Percentiles rank a stretch among this genome's conserved stretches.
phyloP scores from a whole-genome alignment of 2,113 vertebrate genomes.

The Cervus canadensis region DNA sequence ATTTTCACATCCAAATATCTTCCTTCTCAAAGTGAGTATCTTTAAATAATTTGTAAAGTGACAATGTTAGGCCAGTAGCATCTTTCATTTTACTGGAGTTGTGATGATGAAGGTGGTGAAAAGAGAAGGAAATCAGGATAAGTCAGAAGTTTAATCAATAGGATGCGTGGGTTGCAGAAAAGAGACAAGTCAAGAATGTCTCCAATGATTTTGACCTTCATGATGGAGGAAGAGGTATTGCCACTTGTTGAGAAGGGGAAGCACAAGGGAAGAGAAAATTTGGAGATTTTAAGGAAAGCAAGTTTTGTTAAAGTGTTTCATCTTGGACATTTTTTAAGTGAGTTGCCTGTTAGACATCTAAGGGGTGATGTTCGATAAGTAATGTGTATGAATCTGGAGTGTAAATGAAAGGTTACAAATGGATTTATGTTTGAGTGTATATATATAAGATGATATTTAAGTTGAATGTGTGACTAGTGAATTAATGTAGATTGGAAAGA shows the following conservation, averaged over 20 bases:
- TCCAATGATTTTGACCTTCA: background rate
- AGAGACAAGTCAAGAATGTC: background rate
- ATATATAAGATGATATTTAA: background rate
- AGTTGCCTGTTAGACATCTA: background rate
- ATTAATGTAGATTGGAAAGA: background rate
- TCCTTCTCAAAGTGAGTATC: background rate
- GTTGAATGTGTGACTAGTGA: background rate
- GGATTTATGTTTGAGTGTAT: background rate
- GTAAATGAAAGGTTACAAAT: background rate
- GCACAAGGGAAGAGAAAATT: background rate
- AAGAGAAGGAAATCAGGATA: background rate
- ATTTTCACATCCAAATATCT: background rate
- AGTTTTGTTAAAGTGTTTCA: background rate
- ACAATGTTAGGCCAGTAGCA: background rate
- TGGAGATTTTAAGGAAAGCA: background rate
- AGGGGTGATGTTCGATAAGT: background rate
- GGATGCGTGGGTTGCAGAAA: background rate
- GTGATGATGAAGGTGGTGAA: background rate
- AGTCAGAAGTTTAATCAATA: background rate
- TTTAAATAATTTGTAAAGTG: background rate
- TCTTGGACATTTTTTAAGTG: background rate
- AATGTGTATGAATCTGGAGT: background rate
- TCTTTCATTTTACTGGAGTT: background rate
- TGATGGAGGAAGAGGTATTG: background rate
- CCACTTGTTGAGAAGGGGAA: background rate